phyloP scores from a whole-genome alignment of 2,113 vertebrate genomes.

The Forbesichthys agassizii region DNA sequence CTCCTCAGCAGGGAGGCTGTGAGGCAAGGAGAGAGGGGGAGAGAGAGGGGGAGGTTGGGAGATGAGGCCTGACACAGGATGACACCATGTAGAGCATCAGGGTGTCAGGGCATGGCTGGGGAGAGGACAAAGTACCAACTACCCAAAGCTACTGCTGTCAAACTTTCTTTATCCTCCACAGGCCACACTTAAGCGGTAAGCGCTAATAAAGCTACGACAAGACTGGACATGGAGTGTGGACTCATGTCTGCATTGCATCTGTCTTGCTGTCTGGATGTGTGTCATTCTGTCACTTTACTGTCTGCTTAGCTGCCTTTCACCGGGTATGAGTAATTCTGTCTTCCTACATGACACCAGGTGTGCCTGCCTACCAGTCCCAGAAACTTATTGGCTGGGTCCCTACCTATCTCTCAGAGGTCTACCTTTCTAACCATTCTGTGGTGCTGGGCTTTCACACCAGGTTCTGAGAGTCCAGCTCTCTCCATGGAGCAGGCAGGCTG shows the following conservation, averaged over 20 bases:
- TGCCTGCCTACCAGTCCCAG: background rate
- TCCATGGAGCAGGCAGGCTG: slow-evolving; percentile 37
- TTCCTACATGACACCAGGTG: background rate
- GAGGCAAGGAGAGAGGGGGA: slow-evolving; percentile 4
- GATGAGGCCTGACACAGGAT: slow-evolving; percentile 51
- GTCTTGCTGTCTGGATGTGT: background rate
- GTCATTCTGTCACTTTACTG: background rate
- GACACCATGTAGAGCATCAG: slow-evolving; percentile 44
- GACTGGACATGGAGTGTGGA: too few species aligned
- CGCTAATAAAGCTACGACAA: too few species aligned
- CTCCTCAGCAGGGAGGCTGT: slow-evolving; percentile 34
- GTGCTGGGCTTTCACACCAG: slow-evolving; percentile 12
- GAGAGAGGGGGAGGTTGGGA: slow-evolving; percentile 32
- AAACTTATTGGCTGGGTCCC: background rate
- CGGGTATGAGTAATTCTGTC: background rate
- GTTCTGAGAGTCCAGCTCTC: slow-evolving; percentile 18
- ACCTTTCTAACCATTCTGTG: too few species aligned
- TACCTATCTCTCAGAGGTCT: slow-evolving; percentile 3
- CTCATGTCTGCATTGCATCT: background rate
- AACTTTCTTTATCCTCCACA: slow-evolving; percentile 7
- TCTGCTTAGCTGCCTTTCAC: background rate
- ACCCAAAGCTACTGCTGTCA: slow-evolving; percentile 8
- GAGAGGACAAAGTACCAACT: background rate
- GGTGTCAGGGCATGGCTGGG: slow-evolving; percentile 46
- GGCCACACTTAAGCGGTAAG: background rate